Base-by-base conservation (phyloP, 2,113 vertebrate genomes). In the Channa argus region DNA sequence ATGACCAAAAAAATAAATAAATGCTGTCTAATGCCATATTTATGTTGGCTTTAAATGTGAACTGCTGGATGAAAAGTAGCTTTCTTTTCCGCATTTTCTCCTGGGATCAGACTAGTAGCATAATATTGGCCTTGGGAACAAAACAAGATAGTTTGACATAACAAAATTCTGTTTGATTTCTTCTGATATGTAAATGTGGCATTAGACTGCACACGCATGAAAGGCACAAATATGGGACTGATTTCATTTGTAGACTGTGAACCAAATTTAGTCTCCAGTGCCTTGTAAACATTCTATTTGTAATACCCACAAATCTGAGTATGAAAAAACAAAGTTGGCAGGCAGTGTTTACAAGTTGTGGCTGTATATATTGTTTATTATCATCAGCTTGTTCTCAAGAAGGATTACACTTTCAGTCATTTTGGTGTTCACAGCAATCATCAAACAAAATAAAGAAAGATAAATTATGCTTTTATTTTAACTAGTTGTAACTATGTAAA, bases 241-340 rank as follows among this genome's bases (percentile, higher is more conserved):
- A 72, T 82, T 84, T 79, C 71, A 91, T 73, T 74, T 61, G 69
- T 65, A 84, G 85, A 85, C 78, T 61, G 53, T 38, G 75, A 85
- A 86, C 83, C 82, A 83, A 71, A 87, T 73, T 82, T 68, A 88
- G 84, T 91, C 86, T 90, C 86, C 88, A 84, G 92, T 94, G 93
- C 91, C 92, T 94, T 94, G 82, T 84, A 73, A 83, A 77, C 85
- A 79, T 88, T 79, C 83, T 71, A 59, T 82, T 81, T 75, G 69
- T 82, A 74, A 85, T 58, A 74, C 60, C 86, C 71, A 69, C 71
- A 65, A 71, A 82, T 72, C 73, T 85, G 53, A 41, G 70, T 70
- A 14, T 69, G 70, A 86, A 86, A 76, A 71, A 81, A 73, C 69
- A 67, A 70, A 52, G 38, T 6, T 8, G 76, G 74, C 84, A 74